A percentile compares a stretch with the other conserved stretches of the same genome.
These are phyloP conservation scores for Amyelois transitella DNA, from an alignment of 1,140 invertebrate genomes.

Conservation along the genomic window DNA sequence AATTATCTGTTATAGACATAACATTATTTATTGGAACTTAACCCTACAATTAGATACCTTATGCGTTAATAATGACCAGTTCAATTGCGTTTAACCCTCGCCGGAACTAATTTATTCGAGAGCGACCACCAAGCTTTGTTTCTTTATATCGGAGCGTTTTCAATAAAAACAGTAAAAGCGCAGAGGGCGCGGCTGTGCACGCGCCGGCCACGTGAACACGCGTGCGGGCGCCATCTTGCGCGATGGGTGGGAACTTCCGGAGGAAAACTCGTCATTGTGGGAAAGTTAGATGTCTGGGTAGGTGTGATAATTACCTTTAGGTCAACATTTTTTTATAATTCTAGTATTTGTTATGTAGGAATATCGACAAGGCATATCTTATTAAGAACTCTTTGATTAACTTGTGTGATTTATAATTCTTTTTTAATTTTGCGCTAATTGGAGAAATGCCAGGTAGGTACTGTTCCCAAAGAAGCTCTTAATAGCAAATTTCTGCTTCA, in stretches of 20 bases:
- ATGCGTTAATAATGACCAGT: constrained; percentile 53
- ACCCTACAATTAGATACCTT: constrained; percentile 9
- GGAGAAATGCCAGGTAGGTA: too few relatives aligned
- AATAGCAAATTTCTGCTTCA: too few relatives aligned
- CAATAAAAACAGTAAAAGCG: constrained; percentile 61
- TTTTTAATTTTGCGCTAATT: too few relatives aligned
- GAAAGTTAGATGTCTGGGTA: constrained; percentile 41
- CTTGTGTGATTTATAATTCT: too few relatives aligned
- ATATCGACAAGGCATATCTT: too few relatives aligned
- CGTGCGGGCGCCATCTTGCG: constrained; percentile 32
- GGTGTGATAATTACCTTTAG: constrained; percentile 18
- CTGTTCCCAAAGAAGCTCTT: too few relatives aligned
- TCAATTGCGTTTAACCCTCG: constrained; percentile 66
- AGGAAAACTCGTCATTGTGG: constrained; percentile 50
- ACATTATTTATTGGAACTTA: constrained; percentile 1
- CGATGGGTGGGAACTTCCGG: constrained; percentile 64
- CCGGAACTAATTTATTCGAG: constrained; percentile 59
- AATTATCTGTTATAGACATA: neutral
- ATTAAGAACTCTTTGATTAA: too few relatives aligned
- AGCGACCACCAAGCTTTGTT: constrained; percentile 54
- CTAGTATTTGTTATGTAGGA: too few relatives aligned
- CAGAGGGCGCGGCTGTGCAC: constrained; percentile 39
- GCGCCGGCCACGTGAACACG: constrained; percentile 40
- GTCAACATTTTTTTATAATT: too few relatives aligned
- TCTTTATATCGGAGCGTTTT: constrained; percentile 62